These are phyloP conservation scores for Protula sp. DNA, from an alignment of 2,888 invertebrate species.

Conservation along the genomic window DNA sequence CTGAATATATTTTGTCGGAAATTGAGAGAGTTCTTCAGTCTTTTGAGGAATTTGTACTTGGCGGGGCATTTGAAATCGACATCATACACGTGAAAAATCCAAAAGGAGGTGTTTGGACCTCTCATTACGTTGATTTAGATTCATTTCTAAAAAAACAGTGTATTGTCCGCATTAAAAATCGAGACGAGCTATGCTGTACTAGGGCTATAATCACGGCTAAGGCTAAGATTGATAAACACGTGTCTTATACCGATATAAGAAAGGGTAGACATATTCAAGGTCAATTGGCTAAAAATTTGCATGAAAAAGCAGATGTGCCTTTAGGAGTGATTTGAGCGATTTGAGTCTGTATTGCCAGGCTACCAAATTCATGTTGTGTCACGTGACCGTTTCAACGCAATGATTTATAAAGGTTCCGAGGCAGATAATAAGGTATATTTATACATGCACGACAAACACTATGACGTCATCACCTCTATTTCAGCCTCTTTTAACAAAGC, in stretches of 20 bases:
- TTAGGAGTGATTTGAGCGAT: neutral
- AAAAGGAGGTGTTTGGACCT: neutral
- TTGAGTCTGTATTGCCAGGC: neutral
- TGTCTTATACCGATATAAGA: neutral
- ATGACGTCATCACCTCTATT: neutral
- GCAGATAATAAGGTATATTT: neutral
- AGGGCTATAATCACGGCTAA: neutral
- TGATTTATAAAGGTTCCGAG: neutral
- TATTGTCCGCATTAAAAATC: neutral
- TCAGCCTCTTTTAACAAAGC: neutral
- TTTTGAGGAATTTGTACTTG: neutral
- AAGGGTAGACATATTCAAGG: neutral
- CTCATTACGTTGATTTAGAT: neutral
- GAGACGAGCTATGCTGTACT: neutral
- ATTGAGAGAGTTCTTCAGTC: neutral
- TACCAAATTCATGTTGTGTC: neutral
- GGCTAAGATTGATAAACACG: neutral
- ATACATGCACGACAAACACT: neutral
- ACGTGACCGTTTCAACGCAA: neutral
- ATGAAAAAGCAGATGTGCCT: neutral
- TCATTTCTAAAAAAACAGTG: neutral
- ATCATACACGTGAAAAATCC: neutral
- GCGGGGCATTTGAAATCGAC: neutral
- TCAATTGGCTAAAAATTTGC: neutral
- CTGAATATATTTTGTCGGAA: neutral